phyloP scores from a whole-genome alignment of 2,888 invertebrate species.

The Platycheirus albimanus region DNA sequence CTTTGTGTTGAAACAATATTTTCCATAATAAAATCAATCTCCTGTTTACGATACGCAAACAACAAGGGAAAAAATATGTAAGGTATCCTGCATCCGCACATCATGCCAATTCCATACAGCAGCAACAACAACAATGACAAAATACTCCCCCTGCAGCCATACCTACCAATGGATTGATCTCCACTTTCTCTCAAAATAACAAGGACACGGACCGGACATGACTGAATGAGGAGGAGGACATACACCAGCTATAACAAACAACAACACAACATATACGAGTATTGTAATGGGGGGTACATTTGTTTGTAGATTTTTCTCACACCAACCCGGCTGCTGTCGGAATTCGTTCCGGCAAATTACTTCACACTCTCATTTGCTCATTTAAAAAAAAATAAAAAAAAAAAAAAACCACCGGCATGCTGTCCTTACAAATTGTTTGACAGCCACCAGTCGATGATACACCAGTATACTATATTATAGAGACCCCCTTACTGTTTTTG shows the following conservation, averaged over 20 bases:
- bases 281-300: constrained; percentile 54
- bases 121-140: too few species aligned
- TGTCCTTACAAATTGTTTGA: constrained; percentile 47
- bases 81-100: constrained; percentile 25
- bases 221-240: too few species aligned
- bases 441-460: constrained; percentile 18
- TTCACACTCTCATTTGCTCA: constrained; percentile 68
- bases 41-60: constrained; percentile 73
- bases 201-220: constrained; percentile 7
- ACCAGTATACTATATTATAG: not conserved
- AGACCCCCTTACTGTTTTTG: constrained; percentile 4
- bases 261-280: constrained; percentile 42
- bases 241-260: not conserved
- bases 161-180: constrained; percentile 43
- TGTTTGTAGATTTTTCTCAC: constrained; percentile 11
- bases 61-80: constrained; percentile 57
- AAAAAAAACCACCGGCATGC: constrained; percentile 53
- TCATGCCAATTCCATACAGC: constrained; percentile 42
- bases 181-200: constrained; percentile 41
- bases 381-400: constrained; percentile 14
- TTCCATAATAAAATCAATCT: constrained; percentile 74
- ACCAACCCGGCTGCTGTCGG: constrained; percentile 48
- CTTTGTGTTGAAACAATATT: constrained; percentile 68
- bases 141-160: not conserved
- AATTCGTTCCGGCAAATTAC: constrained; percentile 74